Percentiles rank a stretch among this genome's conserved stretches.
These are phyloP conservation scores for Diadumene lineata DNA, from an alignment of 92 coral and sea anemone species.

Conservation along the genomic window DNA sequence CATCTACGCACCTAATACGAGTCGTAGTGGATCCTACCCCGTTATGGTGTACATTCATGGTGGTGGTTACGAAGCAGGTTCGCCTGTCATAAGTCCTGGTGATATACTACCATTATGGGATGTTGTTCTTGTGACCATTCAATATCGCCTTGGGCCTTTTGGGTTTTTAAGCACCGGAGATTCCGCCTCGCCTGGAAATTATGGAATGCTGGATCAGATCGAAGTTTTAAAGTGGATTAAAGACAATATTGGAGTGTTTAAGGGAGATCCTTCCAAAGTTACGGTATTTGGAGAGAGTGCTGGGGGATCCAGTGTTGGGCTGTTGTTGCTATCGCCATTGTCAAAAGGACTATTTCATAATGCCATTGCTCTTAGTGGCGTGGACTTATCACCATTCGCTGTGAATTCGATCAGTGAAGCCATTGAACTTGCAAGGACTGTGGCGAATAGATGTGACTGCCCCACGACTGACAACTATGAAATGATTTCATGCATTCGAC, in stretches of 20 bases:
- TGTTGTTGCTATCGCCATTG: constrained; percentile 61
- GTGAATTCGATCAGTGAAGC: constrained; percentile 44
- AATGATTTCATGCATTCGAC: constrained; percentile 61
- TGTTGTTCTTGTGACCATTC: constrained; percentile 81
- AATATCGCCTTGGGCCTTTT: constrained; percentile 79
- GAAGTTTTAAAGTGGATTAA: constrained; percentile 78
- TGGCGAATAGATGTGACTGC: constrained; percentile 44
- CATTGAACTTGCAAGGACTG: constrained; percentile 34
- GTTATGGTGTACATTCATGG: constrained; percentile 92
- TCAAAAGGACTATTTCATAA: constrained; percentile 72
- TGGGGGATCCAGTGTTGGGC: constrained; percentile 86
- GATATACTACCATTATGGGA: constrained; percentile 81
- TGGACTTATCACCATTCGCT: constrained; percentile 76
- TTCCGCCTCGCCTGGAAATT: constrained; percentile 69
- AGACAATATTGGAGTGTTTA: constrained; percentile 63
- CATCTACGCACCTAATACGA: constrained; percentile 57
- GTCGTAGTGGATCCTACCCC: constrained; percentile 33
- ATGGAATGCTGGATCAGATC: constrained; percentile 87
- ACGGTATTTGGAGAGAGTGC: constrained; percentile 93
- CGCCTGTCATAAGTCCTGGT: constrained; percentile 79
- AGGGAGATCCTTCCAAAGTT: constrained; percentile 72
- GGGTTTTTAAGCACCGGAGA: constrained; percentile 83
- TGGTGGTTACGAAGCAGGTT: constrained; percentile 86
- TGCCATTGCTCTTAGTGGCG: constrained; percentile 79
- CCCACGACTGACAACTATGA: constrained; percentile 34